Conservation (phyloP, 1,140 invertebrate species). For the Alviniconcha marisindica region DNA sequence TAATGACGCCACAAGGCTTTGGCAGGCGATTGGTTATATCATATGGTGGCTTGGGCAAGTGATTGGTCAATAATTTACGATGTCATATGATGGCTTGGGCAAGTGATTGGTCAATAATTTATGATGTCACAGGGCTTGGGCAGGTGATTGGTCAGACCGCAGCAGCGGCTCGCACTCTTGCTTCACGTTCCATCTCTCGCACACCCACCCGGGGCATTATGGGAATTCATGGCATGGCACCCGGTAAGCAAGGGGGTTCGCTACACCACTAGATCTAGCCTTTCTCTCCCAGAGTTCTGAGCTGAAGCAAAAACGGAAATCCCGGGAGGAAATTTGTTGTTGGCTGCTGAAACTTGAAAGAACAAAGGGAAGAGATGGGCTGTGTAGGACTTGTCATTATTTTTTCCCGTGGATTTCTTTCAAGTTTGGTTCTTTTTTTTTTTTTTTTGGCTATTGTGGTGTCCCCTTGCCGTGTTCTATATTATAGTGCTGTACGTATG, state of each 20-base stretch:
- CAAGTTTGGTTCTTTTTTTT: background rate
- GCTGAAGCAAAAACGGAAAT: background rate
- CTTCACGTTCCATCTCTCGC: constrained; percentile 37
- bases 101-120: background rate
- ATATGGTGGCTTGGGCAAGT: background rate
- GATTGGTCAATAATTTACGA: background rate
- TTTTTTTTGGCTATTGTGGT: constrained; percentile 27
- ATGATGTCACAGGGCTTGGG: constrained; percentile 36
- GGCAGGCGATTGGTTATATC: background rate
- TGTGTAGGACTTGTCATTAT: background rate
- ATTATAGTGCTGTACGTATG: too few relatives aligned
- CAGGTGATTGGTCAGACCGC: constrained; percentile 32
- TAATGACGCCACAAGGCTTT: background rate
- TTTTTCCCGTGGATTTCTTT: background rate
- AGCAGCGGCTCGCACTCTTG: constrained; percentile 32
- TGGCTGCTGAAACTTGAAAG: background rate
- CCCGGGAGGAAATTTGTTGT: background rate
- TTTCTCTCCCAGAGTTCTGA: background rate
- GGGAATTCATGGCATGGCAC: constrained; percentile 40
- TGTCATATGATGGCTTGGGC: background rate
- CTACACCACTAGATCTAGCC: constrained; percentile 34
- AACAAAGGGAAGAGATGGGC: constrained; percentile 1
- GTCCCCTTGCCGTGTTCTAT: constrained; percentile 21
- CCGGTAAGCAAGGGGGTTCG: constrained; percentile 32
- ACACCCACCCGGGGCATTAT: constrained; percentile 33